phyloP scores from a whole-genome alignment of 2,113 vertebrate species.

The Nerophis lumbriciformis region DNA sequence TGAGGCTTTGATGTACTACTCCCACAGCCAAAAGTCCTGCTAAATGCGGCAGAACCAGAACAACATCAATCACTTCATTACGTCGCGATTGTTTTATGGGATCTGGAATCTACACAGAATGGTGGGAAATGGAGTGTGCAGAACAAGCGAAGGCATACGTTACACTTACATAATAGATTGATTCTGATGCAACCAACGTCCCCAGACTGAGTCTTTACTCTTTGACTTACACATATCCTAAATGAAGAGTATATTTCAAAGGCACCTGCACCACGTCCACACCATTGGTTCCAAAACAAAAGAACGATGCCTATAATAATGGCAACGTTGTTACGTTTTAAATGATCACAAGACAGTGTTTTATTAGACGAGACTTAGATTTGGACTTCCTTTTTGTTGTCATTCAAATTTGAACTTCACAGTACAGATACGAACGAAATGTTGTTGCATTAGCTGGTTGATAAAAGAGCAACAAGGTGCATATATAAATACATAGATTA shows the following conservation, averaged over 20 bases:
- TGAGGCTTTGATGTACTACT: slow-evolving; percentile 20
- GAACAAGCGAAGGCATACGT: not conserved
- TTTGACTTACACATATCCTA: not conserved
- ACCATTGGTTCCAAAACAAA: not conserved
- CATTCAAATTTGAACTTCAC: too few species aligned
- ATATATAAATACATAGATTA: too few species aligned
- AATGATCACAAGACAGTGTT: not conserved
- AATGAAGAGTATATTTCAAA: not conserved
- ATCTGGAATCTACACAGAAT: slow-evolving; percentile 1
- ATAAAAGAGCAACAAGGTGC: too few species aligned
- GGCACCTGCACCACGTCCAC: not conserved
- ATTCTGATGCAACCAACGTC: not conserved
- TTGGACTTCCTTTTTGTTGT: too few species aligned
- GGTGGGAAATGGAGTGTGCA: not conserved
- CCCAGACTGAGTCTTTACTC: not conserved
- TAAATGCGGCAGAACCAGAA: slow-evolving; percentile 12
- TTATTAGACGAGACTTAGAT: too few species aligned
- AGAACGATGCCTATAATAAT: too few species aligned
- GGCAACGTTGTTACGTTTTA: not conserved
- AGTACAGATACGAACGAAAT: too few species aligned
- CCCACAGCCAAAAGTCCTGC: slow-evolving; percentile 5
- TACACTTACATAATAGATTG: too few species aligned
- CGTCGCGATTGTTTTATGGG: not conserved
- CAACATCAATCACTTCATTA: slow-evolving; percentile 7
- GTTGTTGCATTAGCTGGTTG: too few species aligned